Evolutionary conservation across 2,888 invertebrate genomes (phyloP), one percentile per base, ranked within the genome.

Genomic region (Eilema depressum): DNA sequence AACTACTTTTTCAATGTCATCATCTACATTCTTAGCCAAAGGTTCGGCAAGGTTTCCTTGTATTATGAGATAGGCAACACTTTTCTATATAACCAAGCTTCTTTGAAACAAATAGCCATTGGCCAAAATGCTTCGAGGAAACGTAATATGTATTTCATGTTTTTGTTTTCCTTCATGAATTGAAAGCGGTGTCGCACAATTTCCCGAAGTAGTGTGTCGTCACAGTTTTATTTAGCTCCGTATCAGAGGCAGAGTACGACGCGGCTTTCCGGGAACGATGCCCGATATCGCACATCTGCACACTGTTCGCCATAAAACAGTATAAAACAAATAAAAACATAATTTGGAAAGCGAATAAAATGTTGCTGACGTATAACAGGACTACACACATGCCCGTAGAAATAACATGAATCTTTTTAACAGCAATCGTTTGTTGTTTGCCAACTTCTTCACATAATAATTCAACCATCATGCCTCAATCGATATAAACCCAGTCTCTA

Each of bases 261-360:
- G 67, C 76, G 73, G 80, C 74, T 87, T 91, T 87, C 89, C 88
- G 84, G 86, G 88, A 90, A 87, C 83, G 83, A 77, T 85, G 83
- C 56, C 83, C 83, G 85, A 87, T 85, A 87, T 81, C 75, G 63
- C 74, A 77, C 78, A 79, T 79, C 82, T 82, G 85, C 77, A 70
- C 70, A 79, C 78, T 81, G 80, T 81, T 83, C 72, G 68, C 74
- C 70, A 76, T 76, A 83, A 82, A 80, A 82, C 74, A 79, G 71
- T 75, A 67, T 71, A 75, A 79, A 81, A 83, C 76, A 77, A 81
- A 81, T 76, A 78, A 84, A 80, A 83, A 79, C 73, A 75, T 79
- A 65, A 75, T 76, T 77, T 76, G 68, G 70, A 70, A 63, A 74
- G 69, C 56, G 63, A 76, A 76, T 75, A 72, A 75, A 75, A 73